Base-by-base conservation (phyloP, 2,113 vertebrate genomes). In the human (Homo sapiens) region DNA sequence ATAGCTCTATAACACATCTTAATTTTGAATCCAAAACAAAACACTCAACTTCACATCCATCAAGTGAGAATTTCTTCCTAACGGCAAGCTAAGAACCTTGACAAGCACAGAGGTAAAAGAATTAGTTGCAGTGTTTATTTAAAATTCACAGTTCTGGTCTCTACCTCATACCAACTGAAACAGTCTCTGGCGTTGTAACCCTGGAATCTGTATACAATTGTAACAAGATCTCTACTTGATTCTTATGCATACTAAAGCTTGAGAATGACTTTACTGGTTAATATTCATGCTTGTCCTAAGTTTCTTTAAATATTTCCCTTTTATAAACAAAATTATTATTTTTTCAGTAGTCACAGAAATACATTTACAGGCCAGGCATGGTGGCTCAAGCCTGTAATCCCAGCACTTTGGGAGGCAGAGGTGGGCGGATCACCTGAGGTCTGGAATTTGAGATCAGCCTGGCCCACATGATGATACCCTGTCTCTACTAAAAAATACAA, bases 21-120 rank as follows among this genome's bases (percentile, higher is more conserved):
- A 94, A 91, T 35, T 94, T 78, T 84, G 32, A 89, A 93, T 73
- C 48, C 48, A 89, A 97, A 90, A 40, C 72, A 92, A 94, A 92
- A 88, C 50, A 92, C 23, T 82, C 80, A 92, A 59, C 45, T 89
- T 84, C 55, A 93, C 12, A 93, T 68, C 35, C 35, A 89, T 55
- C 72, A 81, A 91, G 3, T 89, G 64, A 88, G 27, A 95, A 75
- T 95, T 87, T 90, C 38, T 86, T 88, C 66, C 95, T 80, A 35
- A 66, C 16, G 83, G 27, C 27, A 57, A 93, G 18, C 35, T 70
- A 82, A 91, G 64, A 91, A 89, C 52, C 88, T n/a, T 80, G 92
- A 92, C 55, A 89, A 89, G 32, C 32, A 66, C 43, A 72, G 35
- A 83, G 25, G 55, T 81, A 89, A 89, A 93, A 66, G 7, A 90